Percentiles rank a stretch among this genome's conserved stretches.
Evolutionary conservation across 2,888 invertebrate species (phyloP).

Genomic region (Tiphia femorata): DNA sequence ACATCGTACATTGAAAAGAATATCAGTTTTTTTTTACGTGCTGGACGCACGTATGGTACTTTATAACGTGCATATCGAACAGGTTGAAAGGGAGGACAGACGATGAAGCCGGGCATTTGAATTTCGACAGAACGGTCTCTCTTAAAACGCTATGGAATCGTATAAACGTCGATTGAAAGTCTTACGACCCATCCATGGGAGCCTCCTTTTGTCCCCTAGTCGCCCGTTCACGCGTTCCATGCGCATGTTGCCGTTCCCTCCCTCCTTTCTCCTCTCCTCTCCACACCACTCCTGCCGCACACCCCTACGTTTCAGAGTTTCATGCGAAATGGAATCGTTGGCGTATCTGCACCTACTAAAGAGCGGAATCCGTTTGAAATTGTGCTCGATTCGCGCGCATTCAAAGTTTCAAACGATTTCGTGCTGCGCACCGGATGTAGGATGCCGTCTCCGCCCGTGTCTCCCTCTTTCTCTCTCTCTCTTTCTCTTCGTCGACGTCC

Average conservation of each 20-base stretch:
- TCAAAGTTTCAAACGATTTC: constrained; percentile 7
- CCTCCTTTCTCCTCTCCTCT: neutral
- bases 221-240: neutral
- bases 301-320: neutral
- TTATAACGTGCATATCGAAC: no score
- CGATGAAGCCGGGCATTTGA: no score
- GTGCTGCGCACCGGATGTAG: neutral
- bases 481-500: neutral
- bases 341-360: constrained; percentile 11
- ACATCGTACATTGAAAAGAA: no score
- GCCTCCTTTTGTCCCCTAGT: neutral
- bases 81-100: no score
- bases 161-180: no score
- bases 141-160: no score
- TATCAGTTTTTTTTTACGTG: no score
- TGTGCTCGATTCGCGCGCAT: constrained; percentile 7
- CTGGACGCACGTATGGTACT: no score
- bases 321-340: constrained; percentile 10
- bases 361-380: constrained; percentile 20
- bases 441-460: neutral
- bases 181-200: no score
- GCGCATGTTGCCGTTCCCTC: neutral
- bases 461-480: neutral
- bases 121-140: no score
- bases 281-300: neutral